phyloP scores from a whole-genome alignment of 2,113 vertebrate species.

The Halichoerus grypus region DNA sequence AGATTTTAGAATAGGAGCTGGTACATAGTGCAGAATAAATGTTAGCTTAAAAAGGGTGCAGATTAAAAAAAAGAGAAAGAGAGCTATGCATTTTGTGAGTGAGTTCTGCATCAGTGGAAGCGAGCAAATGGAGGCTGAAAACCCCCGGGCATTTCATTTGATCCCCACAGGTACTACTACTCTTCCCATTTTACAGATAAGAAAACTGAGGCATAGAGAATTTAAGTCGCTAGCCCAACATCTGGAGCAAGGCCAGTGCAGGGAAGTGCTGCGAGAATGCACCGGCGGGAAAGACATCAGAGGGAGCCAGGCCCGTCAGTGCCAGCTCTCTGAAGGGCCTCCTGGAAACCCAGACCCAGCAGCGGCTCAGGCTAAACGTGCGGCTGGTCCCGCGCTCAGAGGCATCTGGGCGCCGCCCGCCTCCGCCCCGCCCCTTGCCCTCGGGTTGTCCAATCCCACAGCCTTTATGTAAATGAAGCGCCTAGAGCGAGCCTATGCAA shows the following conservation, averaged over 20 bases:
- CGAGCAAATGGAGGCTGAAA: not conserved
- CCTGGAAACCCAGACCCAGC: not conserved
- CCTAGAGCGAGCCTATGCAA: slow-evolving; percentile 53
- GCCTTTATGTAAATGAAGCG: slow-evolving; percentile 72
- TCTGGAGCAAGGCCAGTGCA: not conserved
- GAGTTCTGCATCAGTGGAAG: not conserved
- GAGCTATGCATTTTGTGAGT: not conserved
- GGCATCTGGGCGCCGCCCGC: slow-evolving; percentile 35
- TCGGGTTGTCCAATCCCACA: slow-evolving; percentile 58
- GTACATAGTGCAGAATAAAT: not conserved
- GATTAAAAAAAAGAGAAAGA: not conserved
- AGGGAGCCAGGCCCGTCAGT: not conserved
- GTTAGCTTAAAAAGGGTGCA: not conserved
- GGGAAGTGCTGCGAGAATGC: not conserved
- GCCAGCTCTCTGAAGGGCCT: not conserved
- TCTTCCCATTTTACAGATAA: not conserved
- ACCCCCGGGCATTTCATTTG: not conserved
- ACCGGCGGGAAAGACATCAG: not conserved
- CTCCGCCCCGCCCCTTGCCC: not conserved
- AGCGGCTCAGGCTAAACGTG: not conserved
- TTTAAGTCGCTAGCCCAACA: not conserved
- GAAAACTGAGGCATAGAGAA: not conserved
- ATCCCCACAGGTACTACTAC: not conserved
- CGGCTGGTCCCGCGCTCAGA: not conserved
- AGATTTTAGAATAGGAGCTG: not conserved